Percentiles rank a stretch among this genome's conserved stretches.
phyloP scores from a whole-genome alignment of 2,888 invertebrate species.

The Synergus umbraculus region DNA sequence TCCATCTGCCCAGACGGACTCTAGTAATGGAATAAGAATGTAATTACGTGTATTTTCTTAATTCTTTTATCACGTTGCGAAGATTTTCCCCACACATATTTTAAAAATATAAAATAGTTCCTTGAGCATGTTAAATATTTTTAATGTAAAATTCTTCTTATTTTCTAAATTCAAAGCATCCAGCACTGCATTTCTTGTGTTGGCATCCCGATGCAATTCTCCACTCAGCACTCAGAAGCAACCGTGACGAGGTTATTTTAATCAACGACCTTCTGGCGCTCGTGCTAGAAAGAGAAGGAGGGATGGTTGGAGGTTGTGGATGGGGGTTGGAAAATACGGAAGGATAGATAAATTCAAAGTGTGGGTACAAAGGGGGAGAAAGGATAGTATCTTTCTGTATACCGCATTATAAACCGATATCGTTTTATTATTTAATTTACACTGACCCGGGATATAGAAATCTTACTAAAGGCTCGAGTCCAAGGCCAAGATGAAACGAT shows the following conservation, averaged over 20 bases:
- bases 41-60: too few species aligned
- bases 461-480: too few species aligned
- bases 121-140: too few species aligned
- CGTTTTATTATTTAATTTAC: too few species aligned
- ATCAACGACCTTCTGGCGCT: constrained; percentile 60
- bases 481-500: too few species aligned
- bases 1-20: too few species aligned
- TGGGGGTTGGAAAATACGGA: not conserved
- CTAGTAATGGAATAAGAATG: too few species aligned
- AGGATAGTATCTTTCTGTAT: not conserved
- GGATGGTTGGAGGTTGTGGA: constrained; percentile 21
- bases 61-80: too few species aligned
- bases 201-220: constrained; percentile 23
- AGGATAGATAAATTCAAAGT: constrained; percentile 3
- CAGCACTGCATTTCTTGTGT: constrained; percentile 20
- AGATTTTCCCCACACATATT: not conserved
- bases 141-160: not conserved
- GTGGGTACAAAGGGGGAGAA: not conserved
- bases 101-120: not conserved
- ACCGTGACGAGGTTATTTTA: constrained; percentile 68
- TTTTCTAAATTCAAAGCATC: constrained; percentile 23
- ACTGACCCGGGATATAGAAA: too few species aligned
- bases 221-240: constrained; percentile 29
- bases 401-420: not conserved
- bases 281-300: constrained; percentile 21